Evolutionary conservation across 1,140 invertebrate genomes (phyloP).

Genomic region (Maconellicoccus hirsutus): DNA sequence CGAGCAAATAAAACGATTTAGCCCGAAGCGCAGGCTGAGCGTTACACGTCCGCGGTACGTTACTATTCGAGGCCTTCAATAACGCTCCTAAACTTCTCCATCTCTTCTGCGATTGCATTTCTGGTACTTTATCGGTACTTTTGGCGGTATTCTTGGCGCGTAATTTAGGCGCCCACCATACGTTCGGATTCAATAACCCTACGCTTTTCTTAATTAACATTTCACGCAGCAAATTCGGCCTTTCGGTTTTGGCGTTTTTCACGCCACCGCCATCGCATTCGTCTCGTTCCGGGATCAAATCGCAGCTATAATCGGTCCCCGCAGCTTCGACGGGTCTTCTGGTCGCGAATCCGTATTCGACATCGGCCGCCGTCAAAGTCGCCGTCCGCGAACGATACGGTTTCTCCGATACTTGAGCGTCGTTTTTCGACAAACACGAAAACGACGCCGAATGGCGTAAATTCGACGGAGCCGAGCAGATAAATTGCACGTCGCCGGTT

Average conservation of each 20-base stretch:
- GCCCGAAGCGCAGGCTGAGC: conserved; percentile 32
- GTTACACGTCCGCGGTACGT: background rate
- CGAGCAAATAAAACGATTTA: conserved; percentile 41
- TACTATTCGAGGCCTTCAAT: conserved; percentile 33
- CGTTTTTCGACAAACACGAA: conserved; percentile 39
- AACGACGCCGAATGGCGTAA: conserved; percentile 42
- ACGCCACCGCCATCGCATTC: conserved; percentile 27
- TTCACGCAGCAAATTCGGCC: conserved; percentile 31
- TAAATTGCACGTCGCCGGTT: conserved; percentile 24
- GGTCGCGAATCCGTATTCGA: conserved; percentile 32
- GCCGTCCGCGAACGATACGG: conserved; percentile 39
- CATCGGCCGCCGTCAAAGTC: conserved; percentile 35
- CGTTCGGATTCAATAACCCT: conserved; percentile 37
- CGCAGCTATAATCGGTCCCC: conserved; percentile 14
- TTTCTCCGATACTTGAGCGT: conserved; percentile 29
- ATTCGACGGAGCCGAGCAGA: conserved; percentile 26
- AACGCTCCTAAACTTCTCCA: conserved; percentile 41
- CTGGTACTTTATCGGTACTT: conserved; percentile 25
- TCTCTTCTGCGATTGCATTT: conserved; percentile 34
- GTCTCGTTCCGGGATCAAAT: conserved; percentile 30
- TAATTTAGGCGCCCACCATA: conserved; percentile 30
- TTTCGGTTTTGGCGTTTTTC: conserved; percentile 24
- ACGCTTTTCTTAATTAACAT: conserved; percentile 37
- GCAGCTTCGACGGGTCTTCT: background rate
- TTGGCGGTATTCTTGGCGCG: conserved; percentile 28